These are phyloP conservation scores for Epicauta chinensis DNA, from an alignment of 1,140 invertebrate species.

Conservation along the genomic window DNA sequence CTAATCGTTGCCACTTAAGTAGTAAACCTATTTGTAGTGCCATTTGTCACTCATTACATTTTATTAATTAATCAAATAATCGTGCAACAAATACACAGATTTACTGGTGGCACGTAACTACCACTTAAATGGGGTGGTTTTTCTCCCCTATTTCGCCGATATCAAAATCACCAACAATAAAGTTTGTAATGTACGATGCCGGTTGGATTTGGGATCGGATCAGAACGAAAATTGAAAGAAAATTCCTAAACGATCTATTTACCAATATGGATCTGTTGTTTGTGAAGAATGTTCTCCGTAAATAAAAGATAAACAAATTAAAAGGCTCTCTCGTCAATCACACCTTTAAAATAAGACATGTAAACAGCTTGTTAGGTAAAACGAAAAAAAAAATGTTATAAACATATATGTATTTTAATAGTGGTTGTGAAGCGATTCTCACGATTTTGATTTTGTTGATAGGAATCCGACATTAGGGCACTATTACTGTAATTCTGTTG, in stretches of 20 bases:
- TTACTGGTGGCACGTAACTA: background rate
- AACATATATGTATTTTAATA: slow-evolving; percentile 7
- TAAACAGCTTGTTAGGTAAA: slow-evolving; percentile 6
- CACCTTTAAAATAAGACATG: slow-evolving; percentile 17
- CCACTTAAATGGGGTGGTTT: background rate
- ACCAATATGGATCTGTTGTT: background rate
- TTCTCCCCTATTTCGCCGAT: background rate
- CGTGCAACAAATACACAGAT: too few species aligned
- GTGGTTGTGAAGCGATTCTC: slow-evolving; percentile 2
- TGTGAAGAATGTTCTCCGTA: slow-evolving; percentile 8
- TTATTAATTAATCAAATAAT: too few species aligned
- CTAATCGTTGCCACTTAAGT: too few species aligned
- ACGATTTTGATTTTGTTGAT: too few species aligned
- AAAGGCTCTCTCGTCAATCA: slow-evolving; percentile 18
- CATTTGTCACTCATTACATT: background rate
- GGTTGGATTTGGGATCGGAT: background rate
- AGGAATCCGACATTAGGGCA: background rate
- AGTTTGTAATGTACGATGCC: too few species aligned
- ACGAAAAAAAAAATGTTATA: slow-evolving; percentile 11
- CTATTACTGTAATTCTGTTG: background rate
- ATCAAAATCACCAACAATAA: background rate
- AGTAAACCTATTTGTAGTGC: background rate
- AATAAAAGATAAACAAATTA: slow-evolving; percentile 18
- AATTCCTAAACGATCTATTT: background rate
- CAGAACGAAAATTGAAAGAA: background rate